A percentile compares a stretch with the other conserved stretches of the same genome.
Evolutionary conservation across 2,113 vertebrate species (phyloP).

Genomic region (Anoplopoma fimbria): DNA sequence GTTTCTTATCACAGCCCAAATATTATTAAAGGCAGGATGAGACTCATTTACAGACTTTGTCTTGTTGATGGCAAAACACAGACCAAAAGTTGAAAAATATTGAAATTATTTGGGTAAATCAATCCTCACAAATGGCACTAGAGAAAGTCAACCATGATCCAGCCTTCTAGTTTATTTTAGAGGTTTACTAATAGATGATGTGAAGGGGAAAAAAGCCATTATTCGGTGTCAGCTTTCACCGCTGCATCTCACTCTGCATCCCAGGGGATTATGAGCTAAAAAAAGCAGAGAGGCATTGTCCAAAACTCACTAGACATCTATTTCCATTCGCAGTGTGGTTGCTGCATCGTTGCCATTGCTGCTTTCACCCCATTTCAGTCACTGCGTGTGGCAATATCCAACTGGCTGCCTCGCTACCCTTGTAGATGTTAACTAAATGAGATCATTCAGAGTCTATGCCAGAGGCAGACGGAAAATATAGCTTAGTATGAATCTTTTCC

Average conservation of each 20-base stretch:
- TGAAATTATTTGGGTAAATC: too few species aligned
- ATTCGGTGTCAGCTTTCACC: background rate
- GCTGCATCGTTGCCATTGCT: background rate
- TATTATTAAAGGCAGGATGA: too few species aligned
- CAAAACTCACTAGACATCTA: conserved; percentile 1
- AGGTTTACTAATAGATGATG: background rate
- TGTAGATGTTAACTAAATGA: conserved; percentile 43
- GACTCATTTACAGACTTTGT: too few species aligned
- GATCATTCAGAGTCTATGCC: conserved; percentile 40
- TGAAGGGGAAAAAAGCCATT: background rate
- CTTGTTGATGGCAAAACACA: background rate
- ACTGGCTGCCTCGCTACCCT: background rate
- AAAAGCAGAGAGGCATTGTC: background rate
- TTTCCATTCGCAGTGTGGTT: background rate
- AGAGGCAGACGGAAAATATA: conserved; percentile 46
- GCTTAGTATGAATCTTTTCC: conserved; percentile 3
- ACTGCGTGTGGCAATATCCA: conserved; percentile 20
- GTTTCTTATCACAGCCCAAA: background rate
- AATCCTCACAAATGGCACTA: too few species aligned
- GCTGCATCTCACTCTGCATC: background rate
- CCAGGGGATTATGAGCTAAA: background rate
- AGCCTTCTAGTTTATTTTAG: background rate
- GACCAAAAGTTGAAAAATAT: too few species aligned
- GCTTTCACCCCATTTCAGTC: conserved; percentile 5
- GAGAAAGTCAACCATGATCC: background rate